Evolutionary conservation across 2,888 invertebrate genomes (phyloP).

Genomic region (Erebia ligea): DNA sequence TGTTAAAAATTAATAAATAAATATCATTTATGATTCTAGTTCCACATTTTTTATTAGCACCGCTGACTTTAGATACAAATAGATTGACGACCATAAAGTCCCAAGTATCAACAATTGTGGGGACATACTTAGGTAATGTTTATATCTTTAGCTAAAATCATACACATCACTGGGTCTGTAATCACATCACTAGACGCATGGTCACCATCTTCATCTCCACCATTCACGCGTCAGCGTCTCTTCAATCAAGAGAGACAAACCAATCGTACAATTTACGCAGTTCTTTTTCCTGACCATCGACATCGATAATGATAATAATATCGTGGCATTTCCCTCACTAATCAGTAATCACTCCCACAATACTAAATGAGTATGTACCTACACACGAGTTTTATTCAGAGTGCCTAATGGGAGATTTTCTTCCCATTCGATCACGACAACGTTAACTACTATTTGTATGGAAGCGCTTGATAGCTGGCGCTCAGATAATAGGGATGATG

Average conservation of each 20-base stretch:
- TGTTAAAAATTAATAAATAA: conserved; percentile 19
- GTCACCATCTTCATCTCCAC: background rate
- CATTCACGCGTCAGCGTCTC: background rate
- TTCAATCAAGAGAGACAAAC: conserved; percentile 10
- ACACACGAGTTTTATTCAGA: too few species aligned
- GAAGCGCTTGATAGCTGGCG: too few species aligned
- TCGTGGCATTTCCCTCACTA: background rate
- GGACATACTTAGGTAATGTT: conserved; percentile 4
- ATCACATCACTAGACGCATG: conserved; percentile 14
- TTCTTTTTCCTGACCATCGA: too few species aligned
- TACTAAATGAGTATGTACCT: background rate
- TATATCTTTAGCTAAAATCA: conserved; percentile 13
- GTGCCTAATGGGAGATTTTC: too few species aligned
- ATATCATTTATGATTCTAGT: background rate
- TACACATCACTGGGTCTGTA: conserved; percentile 11
- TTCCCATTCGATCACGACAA: too few species aligned
- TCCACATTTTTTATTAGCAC: conserved; percentile 15
- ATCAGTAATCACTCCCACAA: background rate
- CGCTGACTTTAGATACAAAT: conserved; percentile 4
- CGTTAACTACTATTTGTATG: too few species aligned
- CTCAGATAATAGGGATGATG: too few species aligned
- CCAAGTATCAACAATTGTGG: background rate
- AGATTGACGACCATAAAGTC: background rate
- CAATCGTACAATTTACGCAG: background rate
- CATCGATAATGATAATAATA: background rate